phyloP scores from a whole-genome alignment of 1,140 invertebrate genomes.

The Drosophila virilis region DNA sequence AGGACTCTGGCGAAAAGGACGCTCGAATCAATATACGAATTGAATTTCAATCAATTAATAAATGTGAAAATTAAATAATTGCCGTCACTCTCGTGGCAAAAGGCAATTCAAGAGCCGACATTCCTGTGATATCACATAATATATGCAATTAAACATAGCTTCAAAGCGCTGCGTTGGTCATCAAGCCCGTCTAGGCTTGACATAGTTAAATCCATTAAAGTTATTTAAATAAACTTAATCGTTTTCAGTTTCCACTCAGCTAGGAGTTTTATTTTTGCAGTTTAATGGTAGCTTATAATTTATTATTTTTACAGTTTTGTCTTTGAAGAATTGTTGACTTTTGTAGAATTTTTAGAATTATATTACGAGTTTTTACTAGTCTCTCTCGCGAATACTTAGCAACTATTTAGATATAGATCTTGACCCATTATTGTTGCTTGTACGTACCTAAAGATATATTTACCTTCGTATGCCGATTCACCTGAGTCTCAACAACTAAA shows the following conservation, averaged over 20 bases:
- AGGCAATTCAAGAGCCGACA: conserved; percentile 14
- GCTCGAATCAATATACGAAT: conserved; percentile 21
- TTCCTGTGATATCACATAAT: conserved; percentile 2
- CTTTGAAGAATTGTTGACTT: too few species aligned
- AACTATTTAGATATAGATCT: too few species aligned
- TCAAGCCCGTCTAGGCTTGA: background rate
- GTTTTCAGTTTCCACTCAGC: too few species aligned
- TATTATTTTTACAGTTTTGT: too few species aligned
- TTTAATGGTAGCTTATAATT: too few species aligned
- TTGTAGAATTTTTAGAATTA: too few species aligned
- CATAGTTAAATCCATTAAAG: background rate
- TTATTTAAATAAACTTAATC: too few species aligned
- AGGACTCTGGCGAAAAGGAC: conserved; percentile 18
- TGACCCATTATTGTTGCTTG: too few species aligned
- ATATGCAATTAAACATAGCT: conserved; percentile 11
- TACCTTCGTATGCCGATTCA: background rate
- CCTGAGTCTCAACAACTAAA: conserved; percentile 18
- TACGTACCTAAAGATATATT: too few species aligned
- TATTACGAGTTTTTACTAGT: too few species aligned
- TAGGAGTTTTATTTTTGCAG: too few species aligned
- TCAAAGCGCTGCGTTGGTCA: conserved; percentile 1
- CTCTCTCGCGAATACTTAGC: too few species aligned
- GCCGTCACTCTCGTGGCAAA: conserved; percentile 42
- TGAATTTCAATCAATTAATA: conserved; percentile 65
- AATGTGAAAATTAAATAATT: conserved; percentile 59